Evolutionary conservation across 2,113 vertebrate genomes (phyloP).

Genomic region (Pterocles orientalis): DNA sequence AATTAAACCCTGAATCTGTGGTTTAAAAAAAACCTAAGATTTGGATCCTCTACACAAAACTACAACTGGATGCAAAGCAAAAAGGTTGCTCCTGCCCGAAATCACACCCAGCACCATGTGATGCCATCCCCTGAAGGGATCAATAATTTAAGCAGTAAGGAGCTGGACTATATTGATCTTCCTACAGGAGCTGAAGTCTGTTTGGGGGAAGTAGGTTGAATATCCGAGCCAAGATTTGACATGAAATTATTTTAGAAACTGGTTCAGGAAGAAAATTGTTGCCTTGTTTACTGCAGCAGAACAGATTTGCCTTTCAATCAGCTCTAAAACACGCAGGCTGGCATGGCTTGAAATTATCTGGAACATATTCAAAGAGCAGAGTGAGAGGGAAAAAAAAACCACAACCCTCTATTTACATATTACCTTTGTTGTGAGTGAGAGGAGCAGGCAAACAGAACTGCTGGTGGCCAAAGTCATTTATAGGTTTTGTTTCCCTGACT

Average conservation of each 20-base stretch:
- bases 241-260: background rate
- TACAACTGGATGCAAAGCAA: background rate
- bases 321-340: background rate
- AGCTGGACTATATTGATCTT: background rate
- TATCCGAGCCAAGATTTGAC: background rate
- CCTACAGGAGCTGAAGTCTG: background rate
- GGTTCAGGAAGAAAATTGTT: background rate
- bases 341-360: conserved; percentile 15
- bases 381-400: fast-evolving
- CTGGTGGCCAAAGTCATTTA: background rate
- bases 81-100: background rate
- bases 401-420: background rate
- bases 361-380: background rate
- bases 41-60: background rate
- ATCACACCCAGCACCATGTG: fast-evolving
- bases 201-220: background rate
- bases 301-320: conserved; percentile 38
- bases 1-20: background rate
- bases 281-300: background rate
- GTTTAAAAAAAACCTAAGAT: background rate
- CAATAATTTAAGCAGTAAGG: background rate
- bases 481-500: background rate
- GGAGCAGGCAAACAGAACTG: background rate
- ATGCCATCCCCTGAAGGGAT: background rate
- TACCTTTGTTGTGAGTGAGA: background rate